A percentile compares a stretch with the other conserved stretches of the same genome.
Conservation (phyloP, 2,888 invertebrate genomes). For the Cheilosia urbana region DNA sequence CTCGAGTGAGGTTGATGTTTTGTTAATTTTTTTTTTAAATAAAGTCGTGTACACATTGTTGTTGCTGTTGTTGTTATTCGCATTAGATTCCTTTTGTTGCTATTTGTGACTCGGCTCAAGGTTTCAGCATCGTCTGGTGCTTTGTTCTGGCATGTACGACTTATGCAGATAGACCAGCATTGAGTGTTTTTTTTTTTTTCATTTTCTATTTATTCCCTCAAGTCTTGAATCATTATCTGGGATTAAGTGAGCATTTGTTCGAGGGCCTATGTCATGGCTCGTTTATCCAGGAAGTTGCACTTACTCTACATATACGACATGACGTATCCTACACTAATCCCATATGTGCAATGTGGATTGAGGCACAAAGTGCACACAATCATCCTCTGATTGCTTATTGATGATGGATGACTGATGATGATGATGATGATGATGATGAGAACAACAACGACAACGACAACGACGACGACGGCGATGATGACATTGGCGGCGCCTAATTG, state of each 20-base stretch:
- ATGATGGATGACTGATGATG: constrained; percentile 69
- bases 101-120: constrained; percentile 64
- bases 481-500: constrained; percentile 71
- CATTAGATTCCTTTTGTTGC: constrained; percentile 49
- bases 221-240: constrained; percentile 68
- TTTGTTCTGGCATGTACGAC: constrained; percentile 42
- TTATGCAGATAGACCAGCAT: constrained; percentile 43
- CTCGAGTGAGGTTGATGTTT: constrained; percentile 48
- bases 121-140: constrained; percentile 67
- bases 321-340: constrained; percentile 46
- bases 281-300: constrained; percentile 68
- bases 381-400: constrained; percentile 71
- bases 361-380: constrained; percentile 38
- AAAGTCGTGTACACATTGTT: not conserved
- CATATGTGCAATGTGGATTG: constrained; percentile 7
- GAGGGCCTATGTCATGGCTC: constrained; percentile 31
- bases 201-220: constrained; percentile 10
- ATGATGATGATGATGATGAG: constrained; percentile 43
- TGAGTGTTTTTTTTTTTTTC: constrained; percentile 46
- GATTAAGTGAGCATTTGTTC: constrained; percentile 55
- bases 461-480: constrained; percentile 35
- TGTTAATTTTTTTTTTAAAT: constrained; percentile 1
- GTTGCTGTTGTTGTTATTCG: constrained; percentile 14
- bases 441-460: constrained; percentile 12
- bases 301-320: constrained; percentile 38